Evolutionary conservation across 2,888 invertebrate genomes (phyloP), one percentile per base, ranked within the genome.

Genomic region (Mythimna impura): DNA sequence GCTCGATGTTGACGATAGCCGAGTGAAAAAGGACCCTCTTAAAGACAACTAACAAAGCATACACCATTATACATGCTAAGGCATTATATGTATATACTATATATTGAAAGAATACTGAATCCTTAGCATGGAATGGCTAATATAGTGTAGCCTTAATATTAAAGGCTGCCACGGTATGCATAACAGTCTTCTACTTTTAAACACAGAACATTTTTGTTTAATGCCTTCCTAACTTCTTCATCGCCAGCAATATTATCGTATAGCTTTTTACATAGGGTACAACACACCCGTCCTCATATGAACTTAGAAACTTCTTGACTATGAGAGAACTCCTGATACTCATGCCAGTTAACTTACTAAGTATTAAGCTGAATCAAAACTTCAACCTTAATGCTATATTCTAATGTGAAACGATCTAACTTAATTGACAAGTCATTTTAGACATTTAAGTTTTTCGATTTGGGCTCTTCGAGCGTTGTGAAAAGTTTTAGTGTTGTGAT

Each of bases 301-400:
- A 86, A 85, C 84, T 89, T 78, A 40, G 76, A 72, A 84, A 82
- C 73, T 82, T 72, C 68, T 25, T 47, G 58, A 61, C 63, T 71
- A 75, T 55, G 76, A 73, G 68, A 62, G 69, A 80, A 60, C 76
- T 71, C 67, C 58, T 40, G 14, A 71, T 84, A 84, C 66, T 86
- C 82, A 3, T 43, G 57, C 55, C 36, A 82, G 84, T 84, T 80
- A 76, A 83, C 82, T 84, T 75, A 82, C 80, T 82, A 77, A 82
- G 81, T 82, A 76, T 78, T 84, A 85, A 86, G 83, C 78, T 71
- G 81, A 84, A 81, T 84, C 82, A 76, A 80, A 89, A 83, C 73
- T 78, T 74, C 36, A 73, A 81, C 71, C 80, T 82, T 71, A 78
- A 78, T 84, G 71, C 75, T 83, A 81, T 80, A 86, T 82, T 78